Evolutionary conservation across 2,797 vertebrate species (phyloP), one percentile per base, ranked within the genome.

Genomic region (Darevskia mixta): DNA sequence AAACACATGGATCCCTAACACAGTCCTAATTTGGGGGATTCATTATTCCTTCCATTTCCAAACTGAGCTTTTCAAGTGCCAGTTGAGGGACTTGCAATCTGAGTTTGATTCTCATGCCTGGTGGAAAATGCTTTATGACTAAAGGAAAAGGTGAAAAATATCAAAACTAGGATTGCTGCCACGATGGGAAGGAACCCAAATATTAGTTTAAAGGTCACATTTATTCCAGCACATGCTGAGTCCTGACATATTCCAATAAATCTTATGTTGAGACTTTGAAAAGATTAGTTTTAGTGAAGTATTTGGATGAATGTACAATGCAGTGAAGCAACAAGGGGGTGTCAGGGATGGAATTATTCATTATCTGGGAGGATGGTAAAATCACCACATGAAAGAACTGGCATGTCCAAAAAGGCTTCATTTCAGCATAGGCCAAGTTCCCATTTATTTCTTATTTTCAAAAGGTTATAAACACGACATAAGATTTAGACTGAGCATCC

Each of bases 1-100:
- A 4, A 27, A 35, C 17, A 58, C 58, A 87, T n/a, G 89, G 87
- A 58, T 94, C 6, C 82, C 82, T 91, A 79, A 88, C 88, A 17
- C 13, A 91, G 10, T 84, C 2, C 29, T 49, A 73, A 9, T 25
- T 90, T 66, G 0, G 15, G 66, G 1, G 32, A 15, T 9, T n/a
- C 23, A 3, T 23, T 0, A 71, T 83, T n/a, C 11, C n/a, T 18
- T 92, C 88, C 13, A 69, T 86, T 91, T 76, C 82, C 79, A 71
- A 45, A 41, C 58, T 82, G 8, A 55, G 35, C 3, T 82, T 92
- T 43, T 83, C 18, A 89, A 61, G 4, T 1, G 13, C 3, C 58
- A 8, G 0, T 3, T 10, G 7, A 27, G 1, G 67, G 15, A 17
- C 1, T 15, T 83, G 58, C 11, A 71, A 17, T 58, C 38, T 90